Percentiles rank a stretch among this genome's conserved stretches.
phyloP scores from a whole-genome alignment of 2,888 invertebrate species.

The Trichogramma evanescens region DNA sequence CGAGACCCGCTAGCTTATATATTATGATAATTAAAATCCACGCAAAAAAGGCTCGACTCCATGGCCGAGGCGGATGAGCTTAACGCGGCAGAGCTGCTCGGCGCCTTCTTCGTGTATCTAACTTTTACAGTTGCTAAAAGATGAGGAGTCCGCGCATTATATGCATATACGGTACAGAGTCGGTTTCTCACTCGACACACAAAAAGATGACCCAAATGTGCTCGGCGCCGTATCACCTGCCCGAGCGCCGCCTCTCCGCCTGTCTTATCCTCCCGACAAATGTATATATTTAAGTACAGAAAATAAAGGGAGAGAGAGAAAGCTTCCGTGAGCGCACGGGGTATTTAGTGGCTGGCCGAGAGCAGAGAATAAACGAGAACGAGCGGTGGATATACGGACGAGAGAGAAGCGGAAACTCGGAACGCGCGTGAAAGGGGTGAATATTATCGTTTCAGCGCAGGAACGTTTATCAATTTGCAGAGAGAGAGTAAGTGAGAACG shows the following conservation, averaged over 20 bases:
- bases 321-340: background rate
- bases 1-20: no score
- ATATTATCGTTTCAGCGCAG: conserved; percentile 46
- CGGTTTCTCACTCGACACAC: background rate
- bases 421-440: conserved; percentile 25
- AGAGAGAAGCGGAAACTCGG: conserved; percentile 13
- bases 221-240: background rate
- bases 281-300: background rate
- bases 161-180: no score
- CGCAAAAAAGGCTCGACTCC: no score
- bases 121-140: no score
- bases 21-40: no score
- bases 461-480: conserved; percentile 37
- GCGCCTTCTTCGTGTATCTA: no score
- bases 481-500: no score
- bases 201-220: conserved; percentile 20
- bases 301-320: background rate
- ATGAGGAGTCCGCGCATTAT: no score
- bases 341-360: background rate
- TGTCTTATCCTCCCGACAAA: background rate
- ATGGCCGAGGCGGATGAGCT: no score
- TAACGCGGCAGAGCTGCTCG: no score
- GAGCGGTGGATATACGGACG: conserved; percentile 17
- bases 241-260: no score
- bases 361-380: conserved; percentile 1